Conservation (phyloP, 2,113 vertebrate genomes). For the Anguilla rostrata region DNA sequence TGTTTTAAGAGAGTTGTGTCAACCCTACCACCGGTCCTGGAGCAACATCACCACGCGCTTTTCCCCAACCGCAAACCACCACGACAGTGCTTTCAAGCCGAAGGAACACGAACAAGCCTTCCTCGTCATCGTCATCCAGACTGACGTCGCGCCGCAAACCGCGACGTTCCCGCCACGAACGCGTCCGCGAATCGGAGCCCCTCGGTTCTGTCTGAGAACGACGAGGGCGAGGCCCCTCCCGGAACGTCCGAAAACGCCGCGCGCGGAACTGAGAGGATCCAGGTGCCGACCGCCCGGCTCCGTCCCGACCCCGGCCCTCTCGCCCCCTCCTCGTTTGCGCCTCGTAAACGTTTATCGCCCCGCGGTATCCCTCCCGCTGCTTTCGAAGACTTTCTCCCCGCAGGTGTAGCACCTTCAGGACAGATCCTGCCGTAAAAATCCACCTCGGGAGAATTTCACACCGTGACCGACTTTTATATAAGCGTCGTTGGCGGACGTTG, state of each 20-base stretch:
- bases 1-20: too few relatives aligned
- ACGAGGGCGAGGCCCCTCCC: neutral
- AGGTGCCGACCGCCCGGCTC: constrained; percentile 31
- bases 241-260: neutral
- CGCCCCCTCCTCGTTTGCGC: constrained; percentile 25
- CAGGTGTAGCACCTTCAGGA: too few relatives aligned
- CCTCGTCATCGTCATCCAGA: neutral
- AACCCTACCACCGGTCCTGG: too few relatives aligned
- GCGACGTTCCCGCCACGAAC: neutral
- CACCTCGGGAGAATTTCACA: too few relatives aligned
- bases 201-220: neutral
- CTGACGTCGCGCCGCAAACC: neutral
- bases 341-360: constrained; percentile 21
- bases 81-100: too few relatives aligned
- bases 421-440: too few relatives aligned
- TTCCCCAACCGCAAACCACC: too few relatives aligned
- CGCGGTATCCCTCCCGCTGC: neutral
- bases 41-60: too few relatives aligned
- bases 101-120: too few relatives aligned
- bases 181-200: constrained; percentile 10
- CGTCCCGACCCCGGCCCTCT: neutral
- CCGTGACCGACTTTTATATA: neutral
- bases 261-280: neutral
- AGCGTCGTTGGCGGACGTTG: neutral
- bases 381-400: neutral